Evolutionary conservation across 1,140 invertebrate genomes (phyloP), one percentile per base, ranked within the genome.

Genomic region (Parasteatoda tepidariorum): DNA sequence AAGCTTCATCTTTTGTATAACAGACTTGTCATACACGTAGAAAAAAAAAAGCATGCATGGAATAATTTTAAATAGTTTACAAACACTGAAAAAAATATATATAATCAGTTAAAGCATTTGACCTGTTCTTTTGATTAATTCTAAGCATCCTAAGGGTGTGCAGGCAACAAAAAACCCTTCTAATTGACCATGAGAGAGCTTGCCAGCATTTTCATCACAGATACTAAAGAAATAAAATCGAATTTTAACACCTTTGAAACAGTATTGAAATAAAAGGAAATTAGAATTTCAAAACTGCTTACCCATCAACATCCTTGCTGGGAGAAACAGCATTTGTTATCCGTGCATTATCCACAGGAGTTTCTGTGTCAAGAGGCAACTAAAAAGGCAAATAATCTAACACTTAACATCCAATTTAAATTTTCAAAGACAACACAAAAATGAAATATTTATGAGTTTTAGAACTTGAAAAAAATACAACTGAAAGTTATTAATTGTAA

Each of bases 231-330:
- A 22, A 59, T 3, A 59, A 59, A 59, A 22, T 59, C n/a, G 5
- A 57, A 22, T 22, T 22, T 57, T 2, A 13, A 66, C 18, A 34
- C 13, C 9, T 59, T 59, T 9, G 6, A n/a, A 33, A 18, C 31
- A 9, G 0, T 57, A n/a, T 31, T 34, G 30, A 34, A 64, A 18
- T 13, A 4, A 74, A 62, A n/a, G 22, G 13, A 84, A 71, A 41
- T 18, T 24, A n/a, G n/a, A n/a, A n/a, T n/a, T n/a, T n/a, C n/a
- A n/a, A n/a, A 26, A 85, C 57, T 59, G 86, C 87, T 90, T 89
- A 96, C 95, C 97, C 97, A 90, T 99, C 97, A 30, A 99, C 97
- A 92, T 99, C 97, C 90, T 99, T 99, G 11, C 92, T 90, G 0
- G 95, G 93, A 0, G 91, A 92, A 1, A 98, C 95, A 3, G 93